Evolutionary conservation across 2,113 vertebrate species (phyloP).

Genomic region (Eurystomus gularis): DNA sequence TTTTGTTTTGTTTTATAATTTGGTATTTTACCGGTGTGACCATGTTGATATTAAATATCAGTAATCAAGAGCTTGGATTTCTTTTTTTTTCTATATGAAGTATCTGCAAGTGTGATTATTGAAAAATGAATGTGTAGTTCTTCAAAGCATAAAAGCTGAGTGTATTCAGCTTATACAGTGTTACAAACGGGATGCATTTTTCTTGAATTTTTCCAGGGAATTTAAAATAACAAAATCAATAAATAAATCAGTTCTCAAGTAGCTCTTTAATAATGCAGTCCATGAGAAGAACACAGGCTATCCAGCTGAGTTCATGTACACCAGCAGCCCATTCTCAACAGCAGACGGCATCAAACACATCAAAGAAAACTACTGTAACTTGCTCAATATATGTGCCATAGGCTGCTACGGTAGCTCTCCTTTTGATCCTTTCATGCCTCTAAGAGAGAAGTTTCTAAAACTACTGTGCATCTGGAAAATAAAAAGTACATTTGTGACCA

Average conservation of each 20-base stretch:
- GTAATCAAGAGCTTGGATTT: not conserved
- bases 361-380: not conserved
- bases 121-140: not conserved
- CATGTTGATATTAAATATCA: not conserved
- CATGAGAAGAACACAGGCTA: not conserved
- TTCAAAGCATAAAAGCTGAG: not conserved
- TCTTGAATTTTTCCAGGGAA: not conserved
- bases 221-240: not conserved
- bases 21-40: not conserved
- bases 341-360: not conserved
- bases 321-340: not conserved
- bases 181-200: not conserved
- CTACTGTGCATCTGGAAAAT: not conserved
- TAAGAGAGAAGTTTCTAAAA: not conserved
- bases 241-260: not conserved
- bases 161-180: not conserved
- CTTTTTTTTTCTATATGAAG: not conserved
- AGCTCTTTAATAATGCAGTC: not conserved
- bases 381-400: fast-evolving
- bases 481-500: not conserved
- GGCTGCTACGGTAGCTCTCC: not conserved
- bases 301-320: not conserved
- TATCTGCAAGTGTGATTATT: not conserved
- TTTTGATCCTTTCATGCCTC: not conserved
- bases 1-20: not conserved